Base-by-base conservation (phyloP, 2,113 vertebrate species). In the Antigone vipio region DNA sequence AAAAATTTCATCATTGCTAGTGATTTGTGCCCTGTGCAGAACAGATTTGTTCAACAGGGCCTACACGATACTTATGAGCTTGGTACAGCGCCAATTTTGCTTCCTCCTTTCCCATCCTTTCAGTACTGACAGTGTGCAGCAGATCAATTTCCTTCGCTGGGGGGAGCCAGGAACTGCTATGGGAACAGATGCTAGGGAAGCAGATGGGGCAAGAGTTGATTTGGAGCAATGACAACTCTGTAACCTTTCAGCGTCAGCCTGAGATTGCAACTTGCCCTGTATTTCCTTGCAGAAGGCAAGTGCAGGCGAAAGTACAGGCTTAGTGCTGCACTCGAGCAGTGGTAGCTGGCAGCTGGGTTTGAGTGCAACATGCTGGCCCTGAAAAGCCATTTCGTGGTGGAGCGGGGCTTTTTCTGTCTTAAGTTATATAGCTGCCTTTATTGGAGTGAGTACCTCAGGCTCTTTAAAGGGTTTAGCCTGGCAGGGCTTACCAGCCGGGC, bases 181-280 rank as follows among this genome's bases (percentile, higher is more conserved):
- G 1, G 53, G 84, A 96, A 49, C 89, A 93, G 92, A 95, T 95
- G 80, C 95, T 92, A 62, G 14, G 77, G 80, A 87, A 96, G 74
- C 96, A 97, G 95, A 97, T 96, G 94, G 96, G 91, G 69, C 80
- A 93, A 95, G 95, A 72, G 88, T 85, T 76, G 84, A 40, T 76
- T 81, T 97, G 96, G 95, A 97, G 81, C 78, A 62, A 49, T 92
- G 97, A 92, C 97, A 97, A 34, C 62, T 96, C 89, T 0, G 0
- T 87, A 93, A 93, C 94, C 77, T 97, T 94, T 96, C 34, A n/a
- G 45, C 2, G 16, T 44, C 45, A 32, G 55, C 42, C 92, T 71
- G 85, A 71, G 75, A 88, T 32, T 55, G 47, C 40, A 49, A 8
- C 66, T 85, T 94, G 66, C 40, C 53, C 34, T 6, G 3, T 58